Percentiles rank a stretch among this genome's conserved stretches.
Conservation (phyloP, 1,140 invertebrate genomes). For the Leptinotarsa defecta region DNA sequence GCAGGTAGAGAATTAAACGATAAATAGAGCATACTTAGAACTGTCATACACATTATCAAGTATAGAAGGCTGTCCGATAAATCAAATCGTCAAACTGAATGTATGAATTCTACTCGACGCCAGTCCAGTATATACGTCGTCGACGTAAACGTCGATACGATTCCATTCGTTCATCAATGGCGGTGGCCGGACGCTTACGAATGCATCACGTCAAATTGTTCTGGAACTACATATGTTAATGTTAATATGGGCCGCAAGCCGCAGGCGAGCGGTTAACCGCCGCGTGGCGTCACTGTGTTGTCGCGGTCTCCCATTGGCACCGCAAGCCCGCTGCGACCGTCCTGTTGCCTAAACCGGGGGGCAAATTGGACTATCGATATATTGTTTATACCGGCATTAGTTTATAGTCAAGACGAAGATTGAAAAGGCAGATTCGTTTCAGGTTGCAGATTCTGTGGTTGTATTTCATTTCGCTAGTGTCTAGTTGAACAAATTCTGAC, state of each 20-base stretch:
- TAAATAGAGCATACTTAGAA: too few relatives aligned
- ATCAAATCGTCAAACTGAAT: too few relatives aligned
- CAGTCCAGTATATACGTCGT: too few relatives aligned
- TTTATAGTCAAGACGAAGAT: background rate
- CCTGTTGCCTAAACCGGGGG: background rate
- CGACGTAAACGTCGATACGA: slow-evolving; percentile 21
- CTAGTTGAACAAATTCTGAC: too few relatives aligned
- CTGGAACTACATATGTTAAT: slow-evolving; percentile 35
- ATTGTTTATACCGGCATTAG: background rate
- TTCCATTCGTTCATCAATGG: background rate
- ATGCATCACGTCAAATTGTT: slow-evolving; percentile 33
- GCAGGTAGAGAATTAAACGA: too few relatives aligned
- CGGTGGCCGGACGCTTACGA: slow-evolving; percentile 18
- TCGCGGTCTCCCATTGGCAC: background rate
- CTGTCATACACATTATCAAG: too few relatives aligned
- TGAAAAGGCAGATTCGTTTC: too few relatives aligned
- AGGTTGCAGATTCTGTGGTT: too few relatives aligned
- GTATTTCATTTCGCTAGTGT: too few relatives aligned
- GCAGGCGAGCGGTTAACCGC: slow-evolving; percentile 28
- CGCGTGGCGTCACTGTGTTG: slow-evolving; percentile 7
- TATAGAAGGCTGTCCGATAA: too few relatives aligned
- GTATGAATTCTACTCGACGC: too few relatives aligned
- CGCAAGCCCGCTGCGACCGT: background rate
- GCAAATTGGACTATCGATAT: background rate
- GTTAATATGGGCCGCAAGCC: slow-evolving; percentile 31